Percentiles rank a stretch among this genome's conserved stretches.
Evolutionary conservation across 2,797 vertebrate genomes (phyloP).

Genomic region (Mormyrus hasselquistii): DNA sequence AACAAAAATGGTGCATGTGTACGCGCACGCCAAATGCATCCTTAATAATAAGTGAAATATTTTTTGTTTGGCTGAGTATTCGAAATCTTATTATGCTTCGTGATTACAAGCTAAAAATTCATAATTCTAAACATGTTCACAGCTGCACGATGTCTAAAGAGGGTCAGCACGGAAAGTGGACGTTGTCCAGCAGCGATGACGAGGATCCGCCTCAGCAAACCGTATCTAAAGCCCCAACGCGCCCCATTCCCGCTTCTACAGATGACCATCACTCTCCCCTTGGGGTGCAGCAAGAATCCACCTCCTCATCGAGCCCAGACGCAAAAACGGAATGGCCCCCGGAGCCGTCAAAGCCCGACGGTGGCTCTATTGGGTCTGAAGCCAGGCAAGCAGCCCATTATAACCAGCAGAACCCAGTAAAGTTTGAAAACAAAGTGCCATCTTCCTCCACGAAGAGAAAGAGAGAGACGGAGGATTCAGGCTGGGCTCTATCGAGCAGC

Average conservation of each 20-base stretch:
- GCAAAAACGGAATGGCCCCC: slow-evolving; percentile 39
- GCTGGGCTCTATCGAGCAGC: slow-evolving; percentile 90
- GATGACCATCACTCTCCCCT: slow-evolving; percentile 17
- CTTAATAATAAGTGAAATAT: neutral
- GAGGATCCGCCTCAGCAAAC: slow-evolving; percentile 48
- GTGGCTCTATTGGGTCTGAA: slow-evolving; percentile 50
- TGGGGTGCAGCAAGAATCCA: slow-evolving; percentile 18
- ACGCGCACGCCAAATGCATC: neutral
- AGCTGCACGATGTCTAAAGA: slow-evolving; percentile 69
- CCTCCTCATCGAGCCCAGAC: neutral
- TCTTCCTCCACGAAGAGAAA: slow-evolving; percentile 57
- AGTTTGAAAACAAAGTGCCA: slow-evolving; percentile 42
- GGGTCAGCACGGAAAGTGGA: slow-evolving; percentile 82
- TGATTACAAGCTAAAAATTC: neutral
- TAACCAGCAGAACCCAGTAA: slow-evolving; percentile 49
- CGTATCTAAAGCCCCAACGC: slow-evolving; percentile 16
- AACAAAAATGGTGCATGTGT: neutral
- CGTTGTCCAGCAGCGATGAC: slow-evolving; percentile 88
- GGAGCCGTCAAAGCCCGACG: slow-evolving; percentile 1
- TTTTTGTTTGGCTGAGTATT: neutral
- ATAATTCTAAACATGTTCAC: neutral
- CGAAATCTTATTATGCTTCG: neutral
- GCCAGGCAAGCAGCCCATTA: slow-evolving; percentile 47
- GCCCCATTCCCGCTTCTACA: slow-evolving; percentile 3
- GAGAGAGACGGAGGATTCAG: slow-evolving; percentile 60